Evolutionary conservation across 2,888 invertebrate species (phyloP).

Genomic region (Tupiocoris notatus): DNA sequence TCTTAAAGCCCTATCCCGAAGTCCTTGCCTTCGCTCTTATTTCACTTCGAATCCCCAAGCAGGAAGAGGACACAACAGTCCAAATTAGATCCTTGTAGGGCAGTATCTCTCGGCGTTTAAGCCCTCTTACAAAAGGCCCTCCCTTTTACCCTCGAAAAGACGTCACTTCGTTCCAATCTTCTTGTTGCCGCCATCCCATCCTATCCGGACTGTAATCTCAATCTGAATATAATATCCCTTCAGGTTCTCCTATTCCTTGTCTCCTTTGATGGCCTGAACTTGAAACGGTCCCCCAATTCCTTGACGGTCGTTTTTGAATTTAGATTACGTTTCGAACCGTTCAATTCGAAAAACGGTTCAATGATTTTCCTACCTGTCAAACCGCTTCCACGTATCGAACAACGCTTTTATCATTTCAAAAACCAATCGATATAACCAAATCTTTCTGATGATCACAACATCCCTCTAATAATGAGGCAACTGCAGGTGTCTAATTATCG

Average conservation of each 20-base stretch:
- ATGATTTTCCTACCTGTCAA: not conserved
- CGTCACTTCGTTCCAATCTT: not conserved
- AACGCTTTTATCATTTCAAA: too few species aligned
- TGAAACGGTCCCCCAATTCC: not conserved
- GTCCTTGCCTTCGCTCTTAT: not conserved
- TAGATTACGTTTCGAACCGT: not conserved
- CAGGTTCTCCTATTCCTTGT: not conserved
- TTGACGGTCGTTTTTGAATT: not conserved
- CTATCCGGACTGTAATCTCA: conserved; percentile 7
- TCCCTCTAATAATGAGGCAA: too few species aligned
- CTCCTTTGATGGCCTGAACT: not conserved
- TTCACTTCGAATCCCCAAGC: conserved; percentile 2
- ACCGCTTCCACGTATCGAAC: too few species aligned
- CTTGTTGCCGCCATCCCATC: not conserved
- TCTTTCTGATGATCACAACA: too few species aligned
- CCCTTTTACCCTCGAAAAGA: not conserved
- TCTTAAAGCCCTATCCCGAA: not conserved
- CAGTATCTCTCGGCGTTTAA: conserved; percentile 27
- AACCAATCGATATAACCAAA: too few species aligned
- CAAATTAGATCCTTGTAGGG: conserved; percentile 35
- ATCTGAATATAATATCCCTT: conserved; percentile 16
- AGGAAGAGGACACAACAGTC: not conserved
- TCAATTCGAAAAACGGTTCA: not conserved
- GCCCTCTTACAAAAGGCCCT: conserved; percentile 18
- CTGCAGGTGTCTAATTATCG: too few species aligned